Conservation (phyloP, 2,113 vertebrate species). For the Sula dactylatra region DNA sequence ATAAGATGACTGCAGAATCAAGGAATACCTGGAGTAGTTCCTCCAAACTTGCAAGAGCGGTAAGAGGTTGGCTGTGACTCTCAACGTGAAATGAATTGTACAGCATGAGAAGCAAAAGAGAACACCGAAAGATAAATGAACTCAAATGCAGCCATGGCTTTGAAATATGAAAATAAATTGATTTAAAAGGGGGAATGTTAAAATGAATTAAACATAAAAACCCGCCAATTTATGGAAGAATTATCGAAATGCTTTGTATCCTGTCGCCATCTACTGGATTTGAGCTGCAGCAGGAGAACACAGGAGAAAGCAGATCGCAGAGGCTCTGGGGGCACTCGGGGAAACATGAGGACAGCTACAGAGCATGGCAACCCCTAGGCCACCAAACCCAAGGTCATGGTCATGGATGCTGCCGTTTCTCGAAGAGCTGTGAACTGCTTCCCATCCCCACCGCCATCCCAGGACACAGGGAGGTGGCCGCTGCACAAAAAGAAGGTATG, state of each 20-base stretch:
- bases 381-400: background rate
- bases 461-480: fast-evolving
- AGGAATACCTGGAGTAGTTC: background rate
- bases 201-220: background rate
- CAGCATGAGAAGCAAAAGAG: background rate
- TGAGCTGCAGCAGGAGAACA: background rate
- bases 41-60: background rate
- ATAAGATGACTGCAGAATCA: background rate
- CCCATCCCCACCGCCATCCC: background rate
- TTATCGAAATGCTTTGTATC: slow-evolving; percentile 28
- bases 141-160: background rate
- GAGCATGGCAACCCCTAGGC: background rate
- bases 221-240: background rate
- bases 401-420: background rate
- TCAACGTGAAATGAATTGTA: background rate
- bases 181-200: background rate
- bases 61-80: background rate
- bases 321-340: background rate
- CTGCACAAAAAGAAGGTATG: background rate
- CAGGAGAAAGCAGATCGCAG: background rate
- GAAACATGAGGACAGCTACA: fast-evolving
- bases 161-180: background rate
- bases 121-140: background rate
- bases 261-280: slow-evolving; percentile 60
- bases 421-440: background rate